These are phyloP conservation scores for Ennomos quercinarius DNA, from an alignment of 2,888 invertebrate genomes.

Conservation along the genomic window DNA sequence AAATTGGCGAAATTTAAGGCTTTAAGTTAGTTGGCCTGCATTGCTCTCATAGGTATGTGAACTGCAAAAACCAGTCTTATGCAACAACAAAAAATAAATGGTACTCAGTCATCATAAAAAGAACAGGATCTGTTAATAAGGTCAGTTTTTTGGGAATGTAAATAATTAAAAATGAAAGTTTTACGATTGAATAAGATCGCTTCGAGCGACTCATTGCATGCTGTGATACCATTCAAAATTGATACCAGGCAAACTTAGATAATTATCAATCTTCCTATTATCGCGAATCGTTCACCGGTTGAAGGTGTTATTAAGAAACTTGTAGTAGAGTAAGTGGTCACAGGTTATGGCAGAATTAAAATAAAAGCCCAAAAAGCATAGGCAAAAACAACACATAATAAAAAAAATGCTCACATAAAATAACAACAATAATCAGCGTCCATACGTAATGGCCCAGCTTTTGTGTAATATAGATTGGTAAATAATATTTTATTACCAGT, in stretches of 20 bases:
- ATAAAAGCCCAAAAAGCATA: constrained; percentile 70
- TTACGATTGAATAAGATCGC: too few relatives aligned
- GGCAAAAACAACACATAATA: constrained; percentile 54
- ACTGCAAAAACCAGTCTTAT: too few relatives aligned
- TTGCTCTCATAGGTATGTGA: too few relatives aligned
- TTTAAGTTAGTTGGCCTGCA: too few relatives aligned
- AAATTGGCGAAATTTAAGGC: too few relatives aligned
- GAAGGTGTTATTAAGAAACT: not conserved
- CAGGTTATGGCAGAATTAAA: constrained; percentile 53
- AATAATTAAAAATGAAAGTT: too few relatives aligned
- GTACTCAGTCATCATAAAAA: too few relatives aligned
- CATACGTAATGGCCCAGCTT: constrained; percentile 26
- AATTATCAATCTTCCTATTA: not conserved
- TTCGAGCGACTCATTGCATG: too few relatives aligned
- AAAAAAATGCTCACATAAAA: constrained; percentile 52
- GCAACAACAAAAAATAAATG: too few relatives aligned
- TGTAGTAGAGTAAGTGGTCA: constrained; percentile 37
- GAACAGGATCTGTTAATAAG: too few relatives aligned
- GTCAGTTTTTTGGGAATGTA: too few relatives aligned
- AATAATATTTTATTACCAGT: constrained; percentile 15
- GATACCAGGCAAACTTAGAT: too few relatives aligned
- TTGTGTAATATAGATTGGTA: constrained; percentile 9
- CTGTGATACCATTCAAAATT: constrained; percentile 4
- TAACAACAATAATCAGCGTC: constrained; percentile 36
- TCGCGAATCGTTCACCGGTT: not conserved